Percentiles rank a stretch among this genome's conserved stretches.
phyloP scores from a whole-genome alignment of 2,113 vertebrate genomes.

The Guaruba guarouba region DNA sequence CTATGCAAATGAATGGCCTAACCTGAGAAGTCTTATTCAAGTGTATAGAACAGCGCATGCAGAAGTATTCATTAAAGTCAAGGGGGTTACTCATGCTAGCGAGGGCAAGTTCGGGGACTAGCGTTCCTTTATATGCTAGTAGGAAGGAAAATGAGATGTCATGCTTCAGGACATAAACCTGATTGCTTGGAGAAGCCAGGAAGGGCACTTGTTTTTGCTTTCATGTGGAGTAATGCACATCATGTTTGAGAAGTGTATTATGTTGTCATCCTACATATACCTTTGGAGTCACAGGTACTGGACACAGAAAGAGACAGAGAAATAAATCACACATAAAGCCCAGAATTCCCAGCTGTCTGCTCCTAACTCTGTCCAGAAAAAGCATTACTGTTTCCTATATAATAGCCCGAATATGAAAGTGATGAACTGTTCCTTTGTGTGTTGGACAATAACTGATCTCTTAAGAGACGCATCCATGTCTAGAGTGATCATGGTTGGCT shows the following conservation, averaged over 20 bases:
- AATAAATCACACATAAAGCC: not conserved
- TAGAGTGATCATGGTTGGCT: rapidly evolving
- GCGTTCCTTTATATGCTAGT: not conserved
- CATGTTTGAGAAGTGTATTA: not conserved
- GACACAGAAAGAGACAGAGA: not conserved
- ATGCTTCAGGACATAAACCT: not conserved
- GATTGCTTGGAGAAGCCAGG: not conserved
- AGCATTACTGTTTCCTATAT: not conserved
- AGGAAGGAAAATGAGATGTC: slow-evolving; percentile 34
- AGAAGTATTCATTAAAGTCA: slow-evolving; percentile 35
- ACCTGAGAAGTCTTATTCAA: slow-evolving; percentile 49
- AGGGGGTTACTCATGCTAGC: not conserved
- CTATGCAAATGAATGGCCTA: slow-evolving; percentile 57
- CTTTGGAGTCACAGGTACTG: slow-evolving; percentile 8
- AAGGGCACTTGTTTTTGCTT: not conserved
- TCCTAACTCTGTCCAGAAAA: not conserved
- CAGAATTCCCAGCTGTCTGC: not conserved
- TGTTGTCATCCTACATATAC: not conserved
- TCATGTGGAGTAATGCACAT: not conserved
- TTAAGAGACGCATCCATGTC: not conserved
- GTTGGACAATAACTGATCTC: not conserved
- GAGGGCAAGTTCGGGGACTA: slow-evolving; percentile 47
- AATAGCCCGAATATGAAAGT: not conserved
- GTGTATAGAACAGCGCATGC: not conserved
- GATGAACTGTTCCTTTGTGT: not conserved